phyloP scores from a whole-genome alignment of 2,888 invertebrate genomes.

The Anthoptus insignis region DNA sequence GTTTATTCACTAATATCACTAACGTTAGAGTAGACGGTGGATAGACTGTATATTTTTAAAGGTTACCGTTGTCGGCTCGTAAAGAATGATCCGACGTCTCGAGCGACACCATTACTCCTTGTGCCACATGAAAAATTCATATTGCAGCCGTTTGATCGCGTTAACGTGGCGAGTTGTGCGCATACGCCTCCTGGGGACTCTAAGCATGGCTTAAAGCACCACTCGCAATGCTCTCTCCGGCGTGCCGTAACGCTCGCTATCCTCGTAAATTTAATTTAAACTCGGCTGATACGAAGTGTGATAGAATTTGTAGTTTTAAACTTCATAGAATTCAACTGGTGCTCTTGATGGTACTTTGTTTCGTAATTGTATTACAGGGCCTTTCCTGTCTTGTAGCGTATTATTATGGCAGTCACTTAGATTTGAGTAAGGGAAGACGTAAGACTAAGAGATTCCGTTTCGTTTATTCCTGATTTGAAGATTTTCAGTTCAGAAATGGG shows the following conservation, averaged over 20 bases:
- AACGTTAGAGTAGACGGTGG: conserved; percentile 36
- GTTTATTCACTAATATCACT: background rate
- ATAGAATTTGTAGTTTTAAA: conserved; percentile 7
- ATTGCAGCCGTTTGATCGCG: conserved; percentile 73
- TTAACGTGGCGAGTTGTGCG: conserved; percentile 69
- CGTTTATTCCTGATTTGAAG: too few relatives aligned
- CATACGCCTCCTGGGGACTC: conserved; percentile 67
- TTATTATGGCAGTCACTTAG: too few relatives aligned
- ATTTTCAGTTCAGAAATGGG: too few relatives aligned
- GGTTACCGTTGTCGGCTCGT: conserved; percentile 79
- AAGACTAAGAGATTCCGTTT: too few relatives aligned
- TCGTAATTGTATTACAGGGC: background rate
- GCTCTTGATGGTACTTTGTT: background rate
- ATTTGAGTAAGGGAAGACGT: too few relatives aligned
- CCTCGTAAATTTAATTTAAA: conserved; percentile 44
- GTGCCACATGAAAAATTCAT: conserved; percentile 84
- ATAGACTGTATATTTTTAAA: conserved; percentile 77
- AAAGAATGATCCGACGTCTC: conserved; percentile 84
- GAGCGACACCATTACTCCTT: conserved; percentile 80
- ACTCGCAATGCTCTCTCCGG: conserved; percentile 27
- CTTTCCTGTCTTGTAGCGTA: too few relatives aligned
- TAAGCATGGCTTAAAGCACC: conserved; percentile 62
- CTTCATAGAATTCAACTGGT: background rate
- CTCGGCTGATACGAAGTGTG: conserved; percentile 10
- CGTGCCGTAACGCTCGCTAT: conserved; percentile 37